Base-by-base conservation (phyloP, 2,888 invertebrate species). In the Anthrax anthrax region DNA sequence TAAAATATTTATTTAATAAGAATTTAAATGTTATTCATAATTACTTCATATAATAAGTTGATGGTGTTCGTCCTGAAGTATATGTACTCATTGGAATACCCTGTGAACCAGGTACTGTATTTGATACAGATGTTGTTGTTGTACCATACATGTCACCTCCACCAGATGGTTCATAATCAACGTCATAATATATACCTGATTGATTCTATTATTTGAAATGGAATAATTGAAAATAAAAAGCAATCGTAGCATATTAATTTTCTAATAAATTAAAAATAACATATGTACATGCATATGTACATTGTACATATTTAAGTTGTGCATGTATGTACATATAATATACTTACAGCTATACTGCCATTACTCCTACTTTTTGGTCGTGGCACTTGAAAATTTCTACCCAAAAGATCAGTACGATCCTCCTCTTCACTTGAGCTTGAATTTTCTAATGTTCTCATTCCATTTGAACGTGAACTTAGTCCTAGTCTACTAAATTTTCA, bases 131-230 rank as follows among this genome's bases (percentile, higher is more conserved):
- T 49, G 63, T 70, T 34, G 65, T 62, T 50, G 70, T 60, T 49
- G 61, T 64, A 38, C 68, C 65, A 49, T 68, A 73, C 32, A 73
- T 59, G 55, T 74, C 72, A 51, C 72, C 71, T 50, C 71, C 66
- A 50, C 74, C 73, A 27, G 73, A 72, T 53, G 74, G 78, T 60
- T 87, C 88, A 57, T 87, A 88, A 53, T 89, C 89, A 27, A 90
- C 87, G 60, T 90, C 89, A 60, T 89, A 89, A 66, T 90, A 89
- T 56, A 89, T 88, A 43, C 87, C 87, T 55, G 83, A 86, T 72
- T 88, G 88, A 66, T 88, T 87, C 89, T 89, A 71, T 19, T 18
- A 18, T 29, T 13, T 10, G 73, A 55, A n/a, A n/a, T 46, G 51
- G 51, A 55, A 51, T 50, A 48, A 45, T 34, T 49, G 40, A 50